A percentile compares a stretch with the other conserved stretches of the same genome.
Evolutionary conservation across 2,113 vertebrate genomes (phyloP).

Genomic region (Tichodroma muraria): DNA sequence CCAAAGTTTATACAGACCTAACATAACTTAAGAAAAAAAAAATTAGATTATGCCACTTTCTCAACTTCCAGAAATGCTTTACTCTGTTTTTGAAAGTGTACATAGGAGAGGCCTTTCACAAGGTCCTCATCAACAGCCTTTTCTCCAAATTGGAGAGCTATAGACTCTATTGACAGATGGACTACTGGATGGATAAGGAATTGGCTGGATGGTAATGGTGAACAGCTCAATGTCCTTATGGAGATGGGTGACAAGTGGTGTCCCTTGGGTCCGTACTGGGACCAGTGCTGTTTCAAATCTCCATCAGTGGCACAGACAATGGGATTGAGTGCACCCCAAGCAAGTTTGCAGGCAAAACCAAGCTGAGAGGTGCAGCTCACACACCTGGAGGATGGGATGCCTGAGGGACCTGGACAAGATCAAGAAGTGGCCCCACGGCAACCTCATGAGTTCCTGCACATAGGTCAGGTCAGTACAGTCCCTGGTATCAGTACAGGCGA

Average conservation of each 20-base stretch:
- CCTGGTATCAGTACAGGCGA: background rate
- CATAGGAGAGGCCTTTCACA: background rate
- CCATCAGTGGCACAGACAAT: background rate
- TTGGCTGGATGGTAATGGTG: background rate
- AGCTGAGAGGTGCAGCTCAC: background rate
- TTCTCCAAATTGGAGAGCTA: background rate
- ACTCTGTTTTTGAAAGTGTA: background rate
- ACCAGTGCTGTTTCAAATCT: background rate
- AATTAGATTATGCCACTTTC: background rate
- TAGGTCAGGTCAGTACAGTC: background rate
- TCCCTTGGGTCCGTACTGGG: rapidly evolving
- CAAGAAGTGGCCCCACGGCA: background rate
- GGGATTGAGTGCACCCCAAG: background rate
- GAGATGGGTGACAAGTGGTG: background rate
- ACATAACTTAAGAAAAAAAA: background rate
- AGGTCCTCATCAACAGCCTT: rapidly evolving
- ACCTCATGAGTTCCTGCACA: background rate
- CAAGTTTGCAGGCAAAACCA: background rate
- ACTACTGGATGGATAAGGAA: background rate
- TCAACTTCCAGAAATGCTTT: background rate
- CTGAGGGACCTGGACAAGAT: background rate
- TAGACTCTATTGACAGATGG: background rate
- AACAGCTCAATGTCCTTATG: background rate
- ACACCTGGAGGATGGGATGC: background rate
- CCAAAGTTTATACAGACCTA: background rate